Evolutionary conservation across 2,888 invertebrate genomes (phyloP), one percentile per base, ranked within the genome.

Genomic region (Chrysolina americana): DNA sequence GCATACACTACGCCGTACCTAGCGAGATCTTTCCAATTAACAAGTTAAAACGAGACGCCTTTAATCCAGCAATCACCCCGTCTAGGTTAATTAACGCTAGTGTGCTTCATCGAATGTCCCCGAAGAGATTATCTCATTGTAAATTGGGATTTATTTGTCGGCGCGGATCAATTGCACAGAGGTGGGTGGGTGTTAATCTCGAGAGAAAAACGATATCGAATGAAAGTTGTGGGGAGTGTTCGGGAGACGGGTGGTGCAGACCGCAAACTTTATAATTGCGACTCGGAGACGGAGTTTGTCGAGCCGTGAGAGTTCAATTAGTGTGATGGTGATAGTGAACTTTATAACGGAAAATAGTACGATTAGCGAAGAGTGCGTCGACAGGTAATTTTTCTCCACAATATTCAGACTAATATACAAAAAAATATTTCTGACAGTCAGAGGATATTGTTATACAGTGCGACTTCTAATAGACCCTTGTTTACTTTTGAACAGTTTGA

Each of bases 61-160:
- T 80, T 84, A 85, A 85, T 84, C 83, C 82, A 68, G 81, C 81
- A 82, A 84, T 83, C 83, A 82, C 78, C 74, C 74, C 79, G 82
- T 78, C 78, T 79, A 81, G 82, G 82, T 85, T 85, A 85, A 85
- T 85, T 85, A 85, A 83, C 83, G 80, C 79, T 83, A 68, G 65
- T 71, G 65, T 69, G 81, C 80, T 76, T 78, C 83, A 84, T 84
- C 83, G 83, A 83, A 83, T 84, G 81, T 84, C 83, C 81, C 79
- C 79, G 75, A 79, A 80, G 76, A 82, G 83, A 84, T 84, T 83
- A 84, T 81, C 83, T 79, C 82, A 82, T 83, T 82, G 81, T 82
- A 80, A 80, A 76, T 66, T 73, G 70, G 71, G 78, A 75, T 76
- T 76, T 72, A 69, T 62, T 64, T 56, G 70, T 64, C 48, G 53